phyloP scores from a whole-genome alignment of 2,113 vertebrate genomes.

The Malurus alboscapulatus region DNA sequence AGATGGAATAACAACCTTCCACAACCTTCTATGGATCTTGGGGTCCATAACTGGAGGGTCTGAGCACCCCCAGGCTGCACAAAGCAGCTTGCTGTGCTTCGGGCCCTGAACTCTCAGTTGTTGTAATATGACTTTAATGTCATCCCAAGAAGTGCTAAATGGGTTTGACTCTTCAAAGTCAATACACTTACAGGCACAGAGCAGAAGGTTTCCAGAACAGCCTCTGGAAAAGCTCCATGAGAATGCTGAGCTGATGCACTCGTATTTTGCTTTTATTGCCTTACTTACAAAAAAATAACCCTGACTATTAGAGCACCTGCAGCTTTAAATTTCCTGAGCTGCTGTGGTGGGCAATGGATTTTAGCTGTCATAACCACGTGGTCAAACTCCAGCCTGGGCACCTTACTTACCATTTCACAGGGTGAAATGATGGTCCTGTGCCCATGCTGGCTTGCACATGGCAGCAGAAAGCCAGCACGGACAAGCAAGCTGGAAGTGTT shows the following conservation, averaged over 20 bases:
- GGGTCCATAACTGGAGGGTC: not conserved
- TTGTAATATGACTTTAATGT: not conserved
- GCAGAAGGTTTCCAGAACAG: not conserved
- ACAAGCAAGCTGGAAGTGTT: accelerated
- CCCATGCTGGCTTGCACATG: accelerated
- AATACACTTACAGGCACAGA: not conserved
- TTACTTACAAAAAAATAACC: not conserved
- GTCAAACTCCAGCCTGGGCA: accelerated
- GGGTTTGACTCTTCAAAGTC: not conserved
- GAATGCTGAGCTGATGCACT: not conserved
- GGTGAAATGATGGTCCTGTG: accelerated
- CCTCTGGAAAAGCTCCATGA: not conserved
- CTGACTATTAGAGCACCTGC: not conserved
- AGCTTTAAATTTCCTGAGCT: not conserved
- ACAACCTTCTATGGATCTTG: not conserved
- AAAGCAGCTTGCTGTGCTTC: not conserved
- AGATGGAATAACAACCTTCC: not conserved
- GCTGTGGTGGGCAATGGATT: not conserved
- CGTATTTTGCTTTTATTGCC: not conserved
- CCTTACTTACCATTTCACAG: not conserved
- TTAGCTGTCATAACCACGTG: not conserved
- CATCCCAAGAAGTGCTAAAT: not conserved
- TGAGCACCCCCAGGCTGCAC: not conserved
- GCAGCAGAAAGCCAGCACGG: not conserved
- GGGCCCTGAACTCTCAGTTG: not conserved